These are phyloP conservation scores for Paradoxurus hermaphroditus DNA, from an alignment of 2,113 vertebrate genomes.

Conservation along the genomic window DNA sequence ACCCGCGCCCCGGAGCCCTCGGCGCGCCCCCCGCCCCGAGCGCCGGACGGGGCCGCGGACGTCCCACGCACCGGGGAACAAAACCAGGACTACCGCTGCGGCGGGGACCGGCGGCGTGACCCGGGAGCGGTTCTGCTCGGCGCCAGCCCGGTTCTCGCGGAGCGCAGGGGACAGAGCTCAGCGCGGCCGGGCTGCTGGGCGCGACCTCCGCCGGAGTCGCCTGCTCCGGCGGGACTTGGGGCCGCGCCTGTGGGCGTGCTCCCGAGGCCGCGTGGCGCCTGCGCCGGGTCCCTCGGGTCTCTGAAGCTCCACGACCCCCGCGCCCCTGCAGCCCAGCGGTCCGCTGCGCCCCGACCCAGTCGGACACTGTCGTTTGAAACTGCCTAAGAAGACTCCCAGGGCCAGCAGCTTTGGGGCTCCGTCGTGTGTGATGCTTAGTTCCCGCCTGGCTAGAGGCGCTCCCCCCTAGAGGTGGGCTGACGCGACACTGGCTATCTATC, in stretches of 20 bases:
- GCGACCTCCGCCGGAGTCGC: no score
- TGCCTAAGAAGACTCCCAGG: background rate
- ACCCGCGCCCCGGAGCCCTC: background rate
- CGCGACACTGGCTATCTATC: background rate
- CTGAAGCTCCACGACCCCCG: background rate
- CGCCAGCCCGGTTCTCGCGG: rapidly evolving
- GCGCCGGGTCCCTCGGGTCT: rapidly evolving
- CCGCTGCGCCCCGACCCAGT: rapidly evolving
- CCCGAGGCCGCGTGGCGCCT: rapidly evolving
- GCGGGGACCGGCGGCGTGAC: rapidly evolving
- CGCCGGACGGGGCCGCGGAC: no score
- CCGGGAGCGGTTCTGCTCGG: rapidly evolving
- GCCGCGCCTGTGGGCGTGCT: background rate
- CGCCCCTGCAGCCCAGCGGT: rapidly evolving
- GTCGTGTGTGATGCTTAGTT: background rate
- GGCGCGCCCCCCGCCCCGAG: background rate
- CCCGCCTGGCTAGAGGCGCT: background rate
- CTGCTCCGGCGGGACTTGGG: background rate
- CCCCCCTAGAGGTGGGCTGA: background rate
- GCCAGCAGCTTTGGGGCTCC: background rate
- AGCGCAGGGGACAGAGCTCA: background rate
- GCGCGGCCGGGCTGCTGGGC: background rate
- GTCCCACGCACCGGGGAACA: background rate
- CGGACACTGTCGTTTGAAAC: rapidly evolving
- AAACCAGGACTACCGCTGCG: background rate